These are phyloP conservation scores for Aleadryas rufinucha DNA, from an alignment of 2,113 vertebrate species.

Conservation along the genomic window DNA sequence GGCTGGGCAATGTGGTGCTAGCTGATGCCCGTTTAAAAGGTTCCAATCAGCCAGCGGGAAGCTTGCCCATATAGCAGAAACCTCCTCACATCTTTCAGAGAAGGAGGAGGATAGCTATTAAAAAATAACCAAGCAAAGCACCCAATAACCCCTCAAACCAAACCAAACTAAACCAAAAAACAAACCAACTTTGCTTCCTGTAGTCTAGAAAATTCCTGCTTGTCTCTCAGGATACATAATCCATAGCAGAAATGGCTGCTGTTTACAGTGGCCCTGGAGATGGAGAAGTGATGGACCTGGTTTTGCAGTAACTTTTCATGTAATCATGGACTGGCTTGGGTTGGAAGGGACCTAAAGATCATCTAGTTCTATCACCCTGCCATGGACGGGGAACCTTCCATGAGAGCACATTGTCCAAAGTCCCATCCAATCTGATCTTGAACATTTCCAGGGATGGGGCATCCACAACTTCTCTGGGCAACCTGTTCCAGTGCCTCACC, in stretches of 20 bases:
- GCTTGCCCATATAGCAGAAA: background rate
- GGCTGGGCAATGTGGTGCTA: background rate
- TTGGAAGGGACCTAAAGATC: background rate
- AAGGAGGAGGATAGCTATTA: background rate
- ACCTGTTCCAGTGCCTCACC: background rate
- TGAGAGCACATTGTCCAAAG: background rate
- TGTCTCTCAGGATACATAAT: background rate
- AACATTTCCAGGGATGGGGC: background rate
- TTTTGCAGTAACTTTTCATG: background rate
- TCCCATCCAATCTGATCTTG: background rate
- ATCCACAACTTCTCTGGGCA: background rate
- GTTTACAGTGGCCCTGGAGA: background rate
- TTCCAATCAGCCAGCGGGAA: conserved; percentile 32
- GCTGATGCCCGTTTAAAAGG: conserved; percentile 30
- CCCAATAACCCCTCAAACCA: background rate
- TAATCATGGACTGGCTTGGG: background rate
- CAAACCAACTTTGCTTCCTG: background rate
- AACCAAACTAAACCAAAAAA: background rate
- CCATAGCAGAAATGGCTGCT: background rate
- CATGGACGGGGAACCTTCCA: background rate
- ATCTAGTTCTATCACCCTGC: background rate
- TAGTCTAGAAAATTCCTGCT: background rate
- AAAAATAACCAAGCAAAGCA: background rate
- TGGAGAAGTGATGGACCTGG: background rate
- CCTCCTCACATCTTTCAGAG: conserved; percentile 5